These are phyloP conservation scores for Zaprionus nigranus DNA, from an alignment of 1,140 invertebrate genomes.

Conservation along the genomic window DNA sequence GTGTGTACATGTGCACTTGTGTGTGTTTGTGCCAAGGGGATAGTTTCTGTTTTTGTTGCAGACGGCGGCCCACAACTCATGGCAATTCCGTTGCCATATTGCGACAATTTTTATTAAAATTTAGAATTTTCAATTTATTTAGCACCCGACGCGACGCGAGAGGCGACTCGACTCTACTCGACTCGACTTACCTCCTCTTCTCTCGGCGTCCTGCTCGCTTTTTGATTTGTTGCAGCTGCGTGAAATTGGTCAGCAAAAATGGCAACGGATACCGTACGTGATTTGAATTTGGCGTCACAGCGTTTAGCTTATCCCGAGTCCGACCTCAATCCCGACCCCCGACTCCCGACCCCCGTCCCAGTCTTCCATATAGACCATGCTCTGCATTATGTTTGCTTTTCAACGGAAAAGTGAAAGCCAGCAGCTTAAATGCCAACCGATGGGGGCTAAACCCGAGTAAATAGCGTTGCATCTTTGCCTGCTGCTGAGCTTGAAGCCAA, in stretches of 20 bases:
- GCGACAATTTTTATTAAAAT: constrained; percentile 82
- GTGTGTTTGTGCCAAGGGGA: constrained; percentile 7
- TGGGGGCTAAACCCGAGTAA: constrained; percentile 5
- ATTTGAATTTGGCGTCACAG: constrained; percentile 55
- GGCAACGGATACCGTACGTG: constrained; percentile 65
- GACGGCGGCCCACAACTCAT: constrained; percentile 53
- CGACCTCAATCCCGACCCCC: background rate
- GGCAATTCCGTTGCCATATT: constrained; percentile 76
- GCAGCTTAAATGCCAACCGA: constrained; percentile 14
- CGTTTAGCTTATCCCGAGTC: constrained; percentile 16
- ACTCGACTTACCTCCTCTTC: background rate
- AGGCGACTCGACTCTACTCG: background rate
- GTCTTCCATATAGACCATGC: background rate
- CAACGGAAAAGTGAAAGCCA: constrained; percentile 15
- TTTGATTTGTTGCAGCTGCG: constrained; percentile 80
- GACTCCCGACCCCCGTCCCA: background rate
- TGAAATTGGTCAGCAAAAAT: constrained; percentile 77
- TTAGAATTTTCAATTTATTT: constrained; percentile 81
- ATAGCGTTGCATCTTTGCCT: constrained; percentile 19
- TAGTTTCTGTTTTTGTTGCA: constrained; percentile 3
- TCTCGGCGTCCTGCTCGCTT: constrained; percentile 39
- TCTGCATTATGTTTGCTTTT: constrained; percentile 18
- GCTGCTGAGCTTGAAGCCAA: constrained; percentile 2
- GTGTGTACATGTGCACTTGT: background rate
- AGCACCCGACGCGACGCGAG: constrained; percentile 35